These are phyloP conservation scores for Prietella phreatophila DNA, from an alignment of 2,113 vertebrate species.

Conservation along the genomic window DNA sequence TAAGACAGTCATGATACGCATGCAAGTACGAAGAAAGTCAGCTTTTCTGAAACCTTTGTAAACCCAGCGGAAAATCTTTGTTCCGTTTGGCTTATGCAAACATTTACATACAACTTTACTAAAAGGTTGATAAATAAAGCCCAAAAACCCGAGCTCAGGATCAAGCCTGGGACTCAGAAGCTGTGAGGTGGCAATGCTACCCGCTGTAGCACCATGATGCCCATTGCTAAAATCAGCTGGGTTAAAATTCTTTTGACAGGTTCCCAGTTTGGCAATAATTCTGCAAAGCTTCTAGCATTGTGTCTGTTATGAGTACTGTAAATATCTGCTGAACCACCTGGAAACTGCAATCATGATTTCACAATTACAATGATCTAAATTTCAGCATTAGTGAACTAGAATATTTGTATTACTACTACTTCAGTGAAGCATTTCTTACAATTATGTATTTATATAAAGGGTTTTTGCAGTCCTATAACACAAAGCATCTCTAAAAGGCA, in stretches of 20 bases:
- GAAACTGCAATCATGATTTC: too few relatives aligned
- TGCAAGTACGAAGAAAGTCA: not conserved
- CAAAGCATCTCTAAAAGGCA: not conserved
- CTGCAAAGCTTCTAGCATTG: not conserved
- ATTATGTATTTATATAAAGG: not conserved
- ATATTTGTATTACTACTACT: not conserved
- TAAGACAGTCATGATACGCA: not conserved
- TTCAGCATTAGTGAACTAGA: not conserved
- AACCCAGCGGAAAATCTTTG: not conserved
- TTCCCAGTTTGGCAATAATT: not conserved
- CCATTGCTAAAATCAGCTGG: not conserved
- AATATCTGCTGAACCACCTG: not conserved
- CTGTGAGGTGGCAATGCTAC: not conserved
- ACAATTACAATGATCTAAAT: not conserved
- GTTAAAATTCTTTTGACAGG: not conserved
- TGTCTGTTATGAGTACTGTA: not conserved
- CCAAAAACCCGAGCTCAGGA: not conserved
- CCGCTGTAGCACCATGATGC: not conserved
- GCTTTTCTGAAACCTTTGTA: not conserved
- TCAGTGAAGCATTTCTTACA: not conserved
- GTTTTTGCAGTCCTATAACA: not conserved
- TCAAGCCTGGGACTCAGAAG: not conserved
- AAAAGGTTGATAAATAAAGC: not conserved
- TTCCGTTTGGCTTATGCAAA: not conserved
- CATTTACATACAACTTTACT: not conserved